These are phyloP conservation scores for Orgyia antiqua DNA, from an alignment of 2,888 invertebrate species.

Conservation along the genomic window DNA sequence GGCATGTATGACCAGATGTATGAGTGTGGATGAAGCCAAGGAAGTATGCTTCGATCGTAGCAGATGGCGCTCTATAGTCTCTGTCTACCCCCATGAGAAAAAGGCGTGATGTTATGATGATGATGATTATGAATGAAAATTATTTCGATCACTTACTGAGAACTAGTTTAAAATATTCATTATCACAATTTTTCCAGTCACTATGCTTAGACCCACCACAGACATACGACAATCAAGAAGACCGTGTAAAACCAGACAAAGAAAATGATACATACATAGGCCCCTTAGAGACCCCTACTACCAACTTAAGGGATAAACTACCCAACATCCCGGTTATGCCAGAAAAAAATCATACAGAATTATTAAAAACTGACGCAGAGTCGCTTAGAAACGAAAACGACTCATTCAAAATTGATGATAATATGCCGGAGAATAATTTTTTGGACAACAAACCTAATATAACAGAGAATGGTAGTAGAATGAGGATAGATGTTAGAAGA, in stretches of 20 bases:
- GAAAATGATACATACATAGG: conserved; percentile 57
- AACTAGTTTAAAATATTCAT: no score
- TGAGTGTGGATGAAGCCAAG: no score
- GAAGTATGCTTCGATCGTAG: no score
- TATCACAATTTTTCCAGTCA: conserved; percentile 50
- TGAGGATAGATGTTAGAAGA: conserved; percentile 25
- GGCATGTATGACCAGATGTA: no score
- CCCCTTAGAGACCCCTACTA: conserved; percentile 36
- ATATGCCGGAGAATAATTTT: conserved; percentile 49
- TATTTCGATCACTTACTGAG: no score
- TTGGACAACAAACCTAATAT: conserved; percentile 50
- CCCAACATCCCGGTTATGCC: conserved; percentile 46
- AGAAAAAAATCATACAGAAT: conserved; percentile 49
- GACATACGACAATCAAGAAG: conserved; percentile 62
- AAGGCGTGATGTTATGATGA: no score
- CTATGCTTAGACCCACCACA: conserved; percentile 61
- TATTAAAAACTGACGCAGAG: conserved; percentile 30
- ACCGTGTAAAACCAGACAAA: conserved; percentile 51
- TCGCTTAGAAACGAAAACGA: conserved; percentile 34
- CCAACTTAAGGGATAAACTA: conserved; percentile 36
- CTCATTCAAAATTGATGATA: conserved; percentile 50
- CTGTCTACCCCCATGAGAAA: no score
- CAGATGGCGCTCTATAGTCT: no score
- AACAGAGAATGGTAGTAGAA: conserved; percentile 34
- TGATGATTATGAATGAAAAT: no score